These are phyloP conservation scores for Eupithecia vulgata DNA, from an alignment of 2,888 invertebrate genomes.

Conservation along the genomic window DNA sequence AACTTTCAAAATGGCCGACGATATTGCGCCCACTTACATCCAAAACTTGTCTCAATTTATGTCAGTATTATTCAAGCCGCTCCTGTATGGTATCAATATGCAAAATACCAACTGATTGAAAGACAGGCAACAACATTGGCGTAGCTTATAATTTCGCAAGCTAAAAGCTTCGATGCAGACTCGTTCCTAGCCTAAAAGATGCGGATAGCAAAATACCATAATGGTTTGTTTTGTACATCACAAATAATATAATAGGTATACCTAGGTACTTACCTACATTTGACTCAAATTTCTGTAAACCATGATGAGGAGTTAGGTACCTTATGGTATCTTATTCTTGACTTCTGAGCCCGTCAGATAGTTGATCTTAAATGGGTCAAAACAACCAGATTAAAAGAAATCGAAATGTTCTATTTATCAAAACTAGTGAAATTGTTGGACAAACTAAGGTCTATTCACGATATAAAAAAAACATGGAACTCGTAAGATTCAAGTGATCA, in stretches of 20 bases:
- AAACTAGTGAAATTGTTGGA: too few relatives aligned
- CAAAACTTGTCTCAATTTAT: slow-evolving; percentile 55
- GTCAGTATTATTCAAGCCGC: slow-evolving; percentile 50
- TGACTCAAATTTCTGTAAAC: too few relatives aligned
- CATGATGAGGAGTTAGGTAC: background rate
- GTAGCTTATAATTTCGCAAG: slow-evolving; percentile 4
- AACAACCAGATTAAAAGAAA: background rate
- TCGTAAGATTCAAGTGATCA: too few relatives aligned
- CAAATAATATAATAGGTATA: background rate
- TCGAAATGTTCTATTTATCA: background rate
- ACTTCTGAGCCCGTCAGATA: background rate
- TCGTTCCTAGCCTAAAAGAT: background rate
- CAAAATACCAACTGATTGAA: slow-evolving; percentile 27
- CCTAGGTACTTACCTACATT: too few relatives aligned
- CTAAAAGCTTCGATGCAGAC: background rate
- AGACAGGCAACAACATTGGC: background rate
- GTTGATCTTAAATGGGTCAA: background rate
- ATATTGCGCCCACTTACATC: slow-evolving; percentile 70
- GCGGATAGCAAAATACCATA: background rate
- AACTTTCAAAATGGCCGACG: slow-evolving; percentile 72
- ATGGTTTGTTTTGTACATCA: background rate
- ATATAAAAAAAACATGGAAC: too few relatives aligned
- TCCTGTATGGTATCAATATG: slow-evolving; percentile 45
- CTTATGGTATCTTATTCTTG: background rate
- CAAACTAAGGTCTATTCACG: too few relatives aligned